These are phyloP conservation scores for Choreutis nemorana DNA, from an alignment of 2,888 invertebrate genomes.

Conservation along the genomic window DNA sequence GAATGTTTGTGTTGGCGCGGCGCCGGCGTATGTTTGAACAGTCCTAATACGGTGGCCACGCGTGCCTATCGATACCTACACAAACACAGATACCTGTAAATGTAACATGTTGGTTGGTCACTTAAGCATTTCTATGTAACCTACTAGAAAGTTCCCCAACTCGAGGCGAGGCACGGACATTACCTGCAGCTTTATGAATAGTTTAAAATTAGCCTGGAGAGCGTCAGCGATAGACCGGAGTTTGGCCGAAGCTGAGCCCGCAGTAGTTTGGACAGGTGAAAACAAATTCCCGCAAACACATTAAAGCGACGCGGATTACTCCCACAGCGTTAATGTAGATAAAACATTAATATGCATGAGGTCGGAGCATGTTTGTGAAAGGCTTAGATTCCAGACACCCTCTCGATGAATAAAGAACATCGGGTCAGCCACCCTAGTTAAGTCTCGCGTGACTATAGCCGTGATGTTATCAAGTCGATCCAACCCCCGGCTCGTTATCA, in stretches of 20 bases:
- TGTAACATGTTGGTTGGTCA: no score
- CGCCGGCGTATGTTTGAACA: slow-evolving; percentile 16
- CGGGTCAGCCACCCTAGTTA: slow-evolving; percentile 11
- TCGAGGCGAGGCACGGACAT: no score
- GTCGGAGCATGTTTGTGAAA: slow-evolving; percentile 42
- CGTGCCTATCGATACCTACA: not conserved
- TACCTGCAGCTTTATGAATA: no score
- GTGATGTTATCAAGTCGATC: slow-evolving; percentile 31
- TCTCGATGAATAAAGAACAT: slow-evolving; percentile 47
- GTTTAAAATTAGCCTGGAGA: no score
- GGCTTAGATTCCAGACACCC: slow-evolving; percentile 43
- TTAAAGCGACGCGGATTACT: slow-evolving; percentile 34
- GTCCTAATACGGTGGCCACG: not conserved
- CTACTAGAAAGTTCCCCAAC: no score
- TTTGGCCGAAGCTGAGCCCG: no score
- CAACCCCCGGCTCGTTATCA: slow-evolving; percentile 32
- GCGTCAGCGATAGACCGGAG: no score
- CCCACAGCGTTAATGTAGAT: slow-evolving; percentile 44
- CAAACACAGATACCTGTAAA: no score
- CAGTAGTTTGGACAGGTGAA: slow-evolving; percentile 38
- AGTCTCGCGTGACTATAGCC: slow-evolving; percentile 36
- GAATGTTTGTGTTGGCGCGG: slow-evolving; percentile 36
- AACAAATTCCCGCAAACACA: slow-evolving; percentile 44
- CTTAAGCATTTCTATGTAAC: no score
- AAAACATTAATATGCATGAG: slow-evolving; percentile 62